Conservation (phyloP, 2,113 vertebrate genomes). For the Clarias macrocephalus region DNA sequence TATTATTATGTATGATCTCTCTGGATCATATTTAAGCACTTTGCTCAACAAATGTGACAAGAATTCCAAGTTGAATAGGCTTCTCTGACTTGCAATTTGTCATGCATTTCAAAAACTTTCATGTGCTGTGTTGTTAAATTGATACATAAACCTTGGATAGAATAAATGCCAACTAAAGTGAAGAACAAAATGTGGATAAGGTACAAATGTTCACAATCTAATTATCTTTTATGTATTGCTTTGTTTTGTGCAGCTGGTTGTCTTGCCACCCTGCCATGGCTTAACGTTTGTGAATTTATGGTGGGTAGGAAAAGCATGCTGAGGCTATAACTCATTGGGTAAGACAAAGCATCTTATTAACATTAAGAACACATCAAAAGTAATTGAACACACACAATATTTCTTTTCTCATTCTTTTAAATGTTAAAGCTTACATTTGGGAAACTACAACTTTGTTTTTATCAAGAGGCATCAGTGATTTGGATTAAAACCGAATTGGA, state of each 20-base stretch:
- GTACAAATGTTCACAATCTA: slow-evolving; percentile 66
- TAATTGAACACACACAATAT: slow-evolving; percentile 16
- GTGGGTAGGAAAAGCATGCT: slow-evolving; percentile 62
- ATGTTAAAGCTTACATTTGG: slow-evolving; percentile 3
- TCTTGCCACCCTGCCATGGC: slow-evolving; percentile 66
- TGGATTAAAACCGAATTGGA: not conserved
- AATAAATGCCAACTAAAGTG: slow-evolving; percentile 54
- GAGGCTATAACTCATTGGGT: slow-evolving; percentile 73
- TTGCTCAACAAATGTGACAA: slow-evolving; percentile 40
- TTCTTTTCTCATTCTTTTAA: slow-evolving; percentile 18
- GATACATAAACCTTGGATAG: slow-evolving; percentile 46
- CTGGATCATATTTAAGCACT: slow-evolving; percentile 29
- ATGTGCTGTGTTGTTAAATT: slow-evolving; percentile 26
- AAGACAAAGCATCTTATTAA: slow-evolving; percentile 74
- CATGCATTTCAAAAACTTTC: slow-evolving; percentile 29
- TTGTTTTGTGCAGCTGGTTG: slow-evolving; percentile 56
- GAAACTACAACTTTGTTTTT: slow-evolving; percentile 28
- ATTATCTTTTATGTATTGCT: slow-evolving; percentile 71
- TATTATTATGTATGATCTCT: too few relatives aligned
- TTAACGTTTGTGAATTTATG: slow-evolving; percentile 77
- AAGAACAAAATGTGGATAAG: slow-evolving; percentile 64
- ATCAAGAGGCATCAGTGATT: not conserved
- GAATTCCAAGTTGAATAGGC: slow-evolving; percentile 54
- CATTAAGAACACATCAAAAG: slow-evolving; percentile 57
- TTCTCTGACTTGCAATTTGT: slow-evolving; percentile 51